Base-by-base conservation (phyloP, 2,797 vertebrate genomes). In the Sorex maritimensis region DNA sequence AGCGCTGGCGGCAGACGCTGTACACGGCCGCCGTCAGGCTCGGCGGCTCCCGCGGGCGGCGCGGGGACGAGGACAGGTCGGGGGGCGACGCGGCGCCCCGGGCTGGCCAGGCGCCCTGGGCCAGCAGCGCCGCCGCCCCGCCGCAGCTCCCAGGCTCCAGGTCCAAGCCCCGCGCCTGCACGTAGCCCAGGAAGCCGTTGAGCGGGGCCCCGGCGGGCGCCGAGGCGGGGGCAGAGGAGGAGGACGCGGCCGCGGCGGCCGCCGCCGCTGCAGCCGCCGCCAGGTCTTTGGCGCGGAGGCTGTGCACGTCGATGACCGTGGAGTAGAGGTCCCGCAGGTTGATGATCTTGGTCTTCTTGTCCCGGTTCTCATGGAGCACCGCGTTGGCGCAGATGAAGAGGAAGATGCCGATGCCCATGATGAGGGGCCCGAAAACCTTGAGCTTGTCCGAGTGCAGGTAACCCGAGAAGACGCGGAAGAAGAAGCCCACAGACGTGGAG, bases 391-490 rank as follows among this genome's bases (percentile, higher is more conserved):
- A 99, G 97, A 99, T 99, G 97, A 99, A 99, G 73, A 99, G 99
- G 97, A 99, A 99, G 98, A 99, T 99, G 92, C 99, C 99, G 0
- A 99, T 99, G 34, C 99, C 99, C 99, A 99, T 99, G 97, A 99
- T 99, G 91, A 99, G 98, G 2, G 99, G 99, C 7, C 99, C 99
- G 2, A 99, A 98, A 94, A 99, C 99, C 96, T 99, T 99, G 88
- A 99, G 98, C 96, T 99, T 99, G 98, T 99, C 99, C 0, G 99
- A 99, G 97, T 99, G 99, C 97, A 99, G 97, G 97, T 99, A 99
- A 87, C 97, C 98, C 0, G 99, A 98, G 98, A 99, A 98, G 97
- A 99, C 95, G 65, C 82, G 98, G 79, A 98, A 98, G 88, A 99
- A 98, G 97, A 99, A 98, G 73, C 99, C 98, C 79, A 96, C 97